Evolutionary conservation across 2,113 vertebrate genomes (phyloP).

Genomic region (Melanerpes formicivorus): DNA sequence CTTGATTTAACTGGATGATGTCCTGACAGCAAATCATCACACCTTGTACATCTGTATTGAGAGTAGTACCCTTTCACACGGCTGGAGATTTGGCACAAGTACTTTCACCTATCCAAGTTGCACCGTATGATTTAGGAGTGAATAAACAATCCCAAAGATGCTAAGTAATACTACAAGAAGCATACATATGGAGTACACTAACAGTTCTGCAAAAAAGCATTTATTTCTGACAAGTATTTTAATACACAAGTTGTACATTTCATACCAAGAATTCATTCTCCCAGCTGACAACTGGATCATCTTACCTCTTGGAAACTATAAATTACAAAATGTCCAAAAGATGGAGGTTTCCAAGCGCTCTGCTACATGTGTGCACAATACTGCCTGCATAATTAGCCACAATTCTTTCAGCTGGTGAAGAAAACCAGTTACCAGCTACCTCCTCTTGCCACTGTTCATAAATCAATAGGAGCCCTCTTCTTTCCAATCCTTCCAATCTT

Average conservation of each 20-base stretch:
- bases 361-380: not conserved
- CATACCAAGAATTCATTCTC: slow-evolving; percentile 38
- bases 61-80: not conserved
- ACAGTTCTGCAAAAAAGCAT: slow-evolving; percentile 37
- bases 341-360: not conserved
- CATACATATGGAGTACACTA: not conserved
- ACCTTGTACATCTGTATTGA: not conserved
- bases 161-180: not conserved
- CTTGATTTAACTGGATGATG: not conserved
- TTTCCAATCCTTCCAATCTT: not conserved
- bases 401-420: not conserved
- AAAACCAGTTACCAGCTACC: not conserved
- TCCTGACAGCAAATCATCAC: not conserved
- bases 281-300: slow-evolving; percentile 20
- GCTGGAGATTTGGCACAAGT: not conserved
- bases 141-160: not conserved
- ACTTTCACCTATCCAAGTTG: not conserved
- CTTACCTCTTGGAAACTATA: slow-evolving; percentile 3
- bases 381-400: not conserved
- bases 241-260: slow-evolving; percentile 53
- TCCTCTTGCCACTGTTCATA: not conserved
- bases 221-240: slow-evolving; percentile 64
- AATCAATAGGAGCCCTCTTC: not conserved
- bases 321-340: slow-evolving; percentile 24
- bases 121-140: not conserved